Percentiles rank a stretch among this genome's conserved stretches.
Evolutionary conservation across 1,140 invertebrate species (phyloP).

Genomic region (Pseudomyrmex concolor): DNA sequence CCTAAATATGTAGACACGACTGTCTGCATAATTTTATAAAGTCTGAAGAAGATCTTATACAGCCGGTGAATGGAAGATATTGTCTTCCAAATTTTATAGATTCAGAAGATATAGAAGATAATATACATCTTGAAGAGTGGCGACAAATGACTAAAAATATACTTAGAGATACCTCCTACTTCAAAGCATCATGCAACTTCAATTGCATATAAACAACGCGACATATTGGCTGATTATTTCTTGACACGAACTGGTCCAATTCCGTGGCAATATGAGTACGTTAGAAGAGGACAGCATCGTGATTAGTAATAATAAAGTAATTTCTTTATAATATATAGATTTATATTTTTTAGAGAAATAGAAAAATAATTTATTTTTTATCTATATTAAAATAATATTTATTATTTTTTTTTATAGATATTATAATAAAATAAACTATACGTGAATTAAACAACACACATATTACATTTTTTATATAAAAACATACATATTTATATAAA

Average conservation of each 20-base stretch:
- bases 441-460: too few species aligned
- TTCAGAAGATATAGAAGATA: neutral
- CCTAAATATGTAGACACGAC: neutral
- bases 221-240: neutral
- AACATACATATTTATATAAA: too few species aligned
- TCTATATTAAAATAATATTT: too few species aligned
- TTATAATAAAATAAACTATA: too few species aligned
- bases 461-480: too few species aligned
- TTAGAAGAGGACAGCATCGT: conserved; percentile 1
- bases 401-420: too few species aligned
- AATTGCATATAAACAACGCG: conserved; percentile 14
- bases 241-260: neutral
- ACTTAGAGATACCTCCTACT: neutral
- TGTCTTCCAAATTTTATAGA: conserved; percentile 6
- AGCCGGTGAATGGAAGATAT: neutral
- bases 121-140: neutral
- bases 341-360: too few species aligned
- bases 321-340: too few species aligned
- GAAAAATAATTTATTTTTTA: too few species aligned
- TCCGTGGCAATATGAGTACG: neutral
- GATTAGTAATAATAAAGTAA: neutral
- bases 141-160: neutral
- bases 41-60: neutral
- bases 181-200: conserved; percentile 16
- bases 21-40: neutral